phyloP scores from a whole-genome alignment of 1,140 invertebrate genomes.

The Lucilia cuprina region DNA sequence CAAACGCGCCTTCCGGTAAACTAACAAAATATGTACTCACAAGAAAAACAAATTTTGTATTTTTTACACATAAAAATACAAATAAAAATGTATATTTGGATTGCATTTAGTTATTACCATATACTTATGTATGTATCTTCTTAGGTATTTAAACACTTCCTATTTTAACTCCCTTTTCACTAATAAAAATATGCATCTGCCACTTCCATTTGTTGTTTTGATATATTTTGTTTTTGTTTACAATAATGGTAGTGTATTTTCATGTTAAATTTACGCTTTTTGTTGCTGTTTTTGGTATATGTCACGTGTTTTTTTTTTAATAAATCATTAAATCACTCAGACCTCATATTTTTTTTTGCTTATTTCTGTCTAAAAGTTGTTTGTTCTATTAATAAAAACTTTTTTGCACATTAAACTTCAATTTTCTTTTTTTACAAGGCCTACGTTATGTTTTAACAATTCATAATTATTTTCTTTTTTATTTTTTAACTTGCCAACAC shows the following conservation, averaged over 20 bases:
- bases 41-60: background rate
- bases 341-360: background rate
- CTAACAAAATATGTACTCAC: background rate
- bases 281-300: background rate
- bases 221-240: background rate
- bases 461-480: too few species aligned
- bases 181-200: background rate
- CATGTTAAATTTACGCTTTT: background rate
- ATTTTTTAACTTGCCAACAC: too few species aligned
- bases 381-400: background rate
- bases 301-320: background rate
- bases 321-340: background rate
- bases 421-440: too few species aligned
- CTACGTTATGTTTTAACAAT: too few species aligned
- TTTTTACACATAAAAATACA: background rate
- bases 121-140: background rate
- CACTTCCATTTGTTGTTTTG: background rate
- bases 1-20: slow-evolving; percentile 7
- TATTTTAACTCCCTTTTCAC: background rate
- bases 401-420: background rate
- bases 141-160: background rate
- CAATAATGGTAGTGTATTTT: background rate
- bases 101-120: background rate
- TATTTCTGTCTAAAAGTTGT: background rate
- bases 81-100: background rate